Evolutionary conservation across 2,888 invertebrate genomes (phyloP), one percentile per base, ranked within the genome.

Genomic region (Apomyelois bistriatella): DNA sequence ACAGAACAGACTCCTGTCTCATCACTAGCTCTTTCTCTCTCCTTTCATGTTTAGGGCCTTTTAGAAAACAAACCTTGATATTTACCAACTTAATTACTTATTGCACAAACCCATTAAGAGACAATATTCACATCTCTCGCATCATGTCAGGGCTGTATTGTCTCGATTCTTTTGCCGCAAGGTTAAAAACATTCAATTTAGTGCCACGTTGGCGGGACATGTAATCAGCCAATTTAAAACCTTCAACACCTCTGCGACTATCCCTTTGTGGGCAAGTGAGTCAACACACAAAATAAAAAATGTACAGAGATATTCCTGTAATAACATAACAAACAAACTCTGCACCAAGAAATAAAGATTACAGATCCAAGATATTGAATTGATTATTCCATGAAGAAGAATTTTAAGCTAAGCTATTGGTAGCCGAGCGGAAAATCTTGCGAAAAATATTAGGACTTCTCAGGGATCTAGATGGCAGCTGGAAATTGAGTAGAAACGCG

Each of bases 181-280:
- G 22, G 48, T 17, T 22, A 48, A 43, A 43, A 43, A 43, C 28
- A 30, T 43, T 9, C 12, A 28, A 22, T 16, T 22, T 12, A 48
- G 4, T 12, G 43, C 22, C 28, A 48, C 12, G 48, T 48, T 48
- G 48, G 48, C 36, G 35, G 48, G 48, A 48, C 37, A 49, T 49
- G 22, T 49, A 28, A 49, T 49, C 38, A 46, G 36, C 48, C 16
- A 36, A 38, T 38, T 49, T 30, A 38, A 49, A 12, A 37, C 38
- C 48, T 48, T 48, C 38, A 38, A 49, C 48, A 49, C 48, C 48
- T 49, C 40, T 49, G 48, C 37, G 38, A 22, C 13, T 49, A 40
- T 49, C 38, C 48, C 48, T 38, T 41, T 41, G 38, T 49, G 28
- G 40, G 40, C 41, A 16, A 9, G 28, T 43, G 48, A 37, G 36